Base-by-base conservation (phyloP, 1,140 invertebrate genomes). In the Platyscapa corneri region DNA sequence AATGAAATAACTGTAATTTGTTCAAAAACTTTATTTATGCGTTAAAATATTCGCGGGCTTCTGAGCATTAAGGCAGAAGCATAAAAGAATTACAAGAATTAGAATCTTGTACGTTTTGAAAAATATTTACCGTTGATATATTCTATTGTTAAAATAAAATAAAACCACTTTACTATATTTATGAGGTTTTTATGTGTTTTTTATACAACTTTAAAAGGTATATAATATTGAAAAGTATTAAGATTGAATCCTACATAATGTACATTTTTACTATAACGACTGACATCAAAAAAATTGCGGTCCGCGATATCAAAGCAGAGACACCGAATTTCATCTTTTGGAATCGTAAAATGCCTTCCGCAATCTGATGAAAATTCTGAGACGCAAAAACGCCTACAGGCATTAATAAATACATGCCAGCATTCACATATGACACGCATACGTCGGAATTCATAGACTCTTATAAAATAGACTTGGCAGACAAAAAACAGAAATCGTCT, bases 261-360 rank as follows among this genome's bases (percentile, higher is more conserved):
- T 72, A 72, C 14, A 39, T 1, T 72, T 72, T 72, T 72, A 72
- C n/a, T 72, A 39, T 14, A 72, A 39, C 32, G 49, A 37, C 34
- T 39, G 34, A 39, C 34, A 72, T 39, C 18, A 10, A 0, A 39
- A 72, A 39, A 39, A 72, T 72, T 39, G 34, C 18, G 67, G 32
- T 72, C 37, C 39, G 7, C 37, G 20, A 72, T 34, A 39, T 72
- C 32, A 16, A 39, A 72, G 1, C 67, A 18, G 67, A 39, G 16
- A 32, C 32, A 72, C 67, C n/a, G 32, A 72, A 72, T 72, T 72
- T 39, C 37, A 39, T 72, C 67, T 39, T 72, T 72, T 39, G 34
- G 16, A 72, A 72, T 72, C 67, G 34, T 72, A 72, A 72, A 34
- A 67, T 67, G 64, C 64, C n/a, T 67, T 32, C 64, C 64, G n/a